Evolutionary conservation across 2,113 vertebrate genomes (phyloP), one percentile per base, ranked within the genome.

Genomic region (Benthochromis sp.): DNA sequence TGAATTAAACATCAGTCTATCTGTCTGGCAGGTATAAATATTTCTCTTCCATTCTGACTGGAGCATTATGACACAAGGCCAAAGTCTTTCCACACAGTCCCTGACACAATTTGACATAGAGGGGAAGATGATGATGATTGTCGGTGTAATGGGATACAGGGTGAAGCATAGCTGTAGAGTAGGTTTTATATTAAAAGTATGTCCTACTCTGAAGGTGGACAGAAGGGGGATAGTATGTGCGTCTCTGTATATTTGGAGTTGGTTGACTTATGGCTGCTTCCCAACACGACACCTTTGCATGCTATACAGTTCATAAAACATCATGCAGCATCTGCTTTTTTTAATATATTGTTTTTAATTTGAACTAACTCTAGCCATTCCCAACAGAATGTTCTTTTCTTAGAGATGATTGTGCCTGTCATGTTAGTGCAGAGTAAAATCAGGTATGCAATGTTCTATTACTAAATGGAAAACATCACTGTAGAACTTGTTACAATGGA

Each of bases 1-100:
- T 96, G 94, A 95, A 95, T 96, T 94, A 96, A 94, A 94, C 93
- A 96, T 95, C 92, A 95, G 89, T 94, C 91, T 91, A 84, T 91
- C 93, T 91, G 84, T 93, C 94, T 92, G 89, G 92, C 88, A 92
- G 92, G 88, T 92, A 95, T 95, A 95, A 95, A 95, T 95, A 95
- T 96, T 95, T 95, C 94, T 93, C 92, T 94, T 94, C 92, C 83
- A 90, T 93, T 93, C 87, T 90, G 83, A 94, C 82, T 87, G 91
- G 82, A 89, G 86, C 29, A 59, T 73, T 86, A 52, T 91, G 93
- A 94, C 92, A 93, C 90, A 61, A 89, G 93, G 94, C 92, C 90
- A 93, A 81, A 92, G 92, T 88, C 90, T 90, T 69, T 82, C 86
- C 84, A 53, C 86, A 83, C 69, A 93, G 76, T 93, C 90, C 82